These are phyloP conservation scores for Strix aluco DNA, from an alignment of 2,113 vertebrate species.

Conservation along the genomic window DNA sequence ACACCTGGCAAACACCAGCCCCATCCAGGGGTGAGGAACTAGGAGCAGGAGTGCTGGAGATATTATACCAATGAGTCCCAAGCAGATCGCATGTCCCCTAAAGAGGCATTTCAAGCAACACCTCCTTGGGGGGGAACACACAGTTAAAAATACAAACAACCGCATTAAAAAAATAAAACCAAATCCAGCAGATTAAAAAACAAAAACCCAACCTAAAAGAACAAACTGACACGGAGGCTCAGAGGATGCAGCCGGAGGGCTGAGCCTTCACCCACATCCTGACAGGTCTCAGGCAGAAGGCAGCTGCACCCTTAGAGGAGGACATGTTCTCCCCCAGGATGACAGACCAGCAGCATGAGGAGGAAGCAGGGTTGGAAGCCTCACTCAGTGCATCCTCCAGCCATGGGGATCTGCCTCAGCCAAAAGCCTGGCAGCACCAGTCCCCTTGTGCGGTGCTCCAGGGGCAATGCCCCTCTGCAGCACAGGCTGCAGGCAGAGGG, in stretches of 20 bases:
- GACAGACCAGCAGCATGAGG: background rate
- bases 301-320: background rate
- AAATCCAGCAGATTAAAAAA: constrained; percentile 24
- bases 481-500: background rate
- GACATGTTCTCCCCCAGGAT: background rate
- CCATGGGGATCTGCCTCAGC: background rate
- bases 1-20: background rate
- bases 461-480: background rate
- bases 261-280: background rate
- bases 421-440: background rate
- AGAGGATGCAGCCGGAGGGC: background rate
- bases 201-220: background rate
- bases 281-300: background rate
- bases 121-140: background rate
- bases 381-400: background rate
- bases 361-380: background rate
- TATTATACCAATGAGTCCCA: background rate
- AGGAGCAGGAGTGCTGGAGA: background rate
- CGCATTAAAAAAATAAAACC: constrained; percentile 35
- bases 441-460: background rate
- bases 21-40: background rate
- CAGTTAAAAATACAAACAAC: constrained; percentile 20
- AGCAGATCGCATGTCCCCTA: background rate
- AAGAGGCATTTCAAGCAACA: constrained; percentile 20
- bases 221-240: background rate